Base-by-base conservation (phyloP, 2,113 vertebrate genomes). In the Xenus cinereus region DNA sequence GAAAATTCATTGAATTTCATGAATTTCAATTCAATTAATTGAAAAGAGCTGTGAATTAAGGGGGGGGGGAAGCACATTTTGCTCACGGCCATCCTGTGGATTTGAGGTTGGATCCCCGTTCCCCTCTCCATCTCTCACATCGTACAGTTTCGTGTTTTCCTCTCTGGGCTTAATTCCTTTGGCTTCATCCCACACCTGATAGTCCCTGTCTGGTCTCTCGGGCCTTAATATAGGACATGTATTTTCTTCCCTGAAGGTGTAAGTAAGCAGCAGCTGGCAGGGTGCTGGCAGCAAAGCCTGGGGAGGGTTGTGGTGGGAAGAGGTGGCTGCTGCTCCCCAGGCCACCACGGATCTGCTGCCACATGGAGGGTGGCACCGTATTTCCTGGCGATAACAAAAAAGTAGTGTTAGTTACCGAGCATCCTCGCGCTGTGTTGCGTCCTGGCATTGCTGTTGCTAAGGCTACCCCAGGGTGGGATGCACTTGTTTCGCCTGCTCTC, bases 351-450 rank as follows among this genome's bases (percentile, higher is more conserved):
- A 35, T 35, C 66, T 75, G 46, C 54, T 28, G 26, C 30, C 9
- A 18, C 22, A 12, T 2, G 4, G 39, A 9, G 8, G 14, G 28
- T 26, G n/a, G 37, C 60, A 21, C 30, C 30, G 0, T 18, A 17
- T 67, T 72, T 60, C n/a, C 10, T 1, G 0, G 12, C 3, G 46
- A 37, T 18, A 24, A 20, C 18, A 67, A 39, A 46, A 46, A 41
- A 46, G 45, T 4, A 28, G 15, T 0, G 0, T 48, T 54, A 20
- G n/a, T 26, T 48, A 48, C 30, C 10, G 39, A 67, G 67, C 59
- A 56, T 35, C 67, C 53, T 66, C 2, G 0, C 1, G 1, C 30
- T 32, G 41, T 1, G 1, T 19, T 16, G 10, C 21, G 41, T 48
- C 51, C 26, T 27, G 51, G 30, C 17, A 2, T 35, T 54, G 60